Percentiles rank a stretch among this genome's conserved stretches.
These are phyloP conservation scores for Ectropis grisescens DNA, from an alignment of 1,140 invertebrate species.

Conservation along the genomic window DNA sequence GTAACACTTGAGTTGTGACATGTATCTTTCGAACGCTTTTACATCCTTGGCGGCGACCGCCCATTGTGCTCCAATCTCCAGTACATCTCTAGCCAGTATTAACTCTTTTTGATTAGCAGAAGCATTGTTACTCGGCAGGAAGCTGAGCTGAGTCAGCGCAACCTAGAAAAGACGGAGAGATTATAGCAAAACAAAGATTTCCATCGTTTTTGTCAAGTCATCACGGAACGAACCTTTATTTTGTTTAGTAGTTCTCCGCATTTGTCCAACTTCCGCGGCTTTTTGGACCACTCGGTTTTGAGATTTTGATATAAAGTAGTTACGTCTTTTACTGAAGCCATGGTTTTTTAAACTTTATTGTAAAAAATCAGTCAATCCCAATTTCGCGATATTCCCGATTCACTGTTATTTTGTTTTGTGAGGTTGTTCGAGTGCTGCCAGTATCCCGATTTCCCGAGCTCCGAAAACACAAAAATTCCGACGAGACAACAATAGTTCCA, in stretches of 20 bases:
- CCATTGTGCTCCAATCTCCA: constrained; percentile 97
- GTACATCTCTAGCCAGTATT: constrained; percentile 88
- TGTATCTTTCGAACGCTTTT: constrained; percentile 94
- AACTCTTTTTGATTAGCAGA: constrained; percentile 88
- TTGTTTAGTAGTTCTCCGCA: constrained; percentile 80
- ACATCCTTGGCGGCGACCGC: constrained; percentile 93
- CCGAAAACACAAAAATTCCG: too few species aligned
- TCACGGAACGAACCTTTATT: constrained; percentile 74
- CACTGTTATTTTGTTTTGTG: too few species aligned
- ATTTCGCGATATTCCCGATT: too few species aligned
- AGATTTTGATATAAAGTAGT: constrained; percentile 79
- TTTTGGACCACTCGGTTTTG: constrained; percentile 80
- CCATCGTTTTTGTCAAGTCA: constrained; percentile 26
- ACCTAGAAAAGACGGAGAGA: constrained; percentile 71
- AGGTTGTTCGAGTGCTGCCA: too few species aligned
- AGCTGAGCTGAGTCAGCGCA: constrained; percentile 86
- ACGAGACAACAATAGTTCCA: too few species aligned
- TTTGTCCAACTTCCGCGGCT: constrained; percentile 77
- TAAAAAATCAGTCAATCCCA: background rate
- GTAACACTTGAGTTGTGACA: constrained; percentile 97
- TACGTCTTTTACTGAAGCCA: constrained; percentile 77
- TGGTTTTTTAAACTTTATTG: too few species aligned
- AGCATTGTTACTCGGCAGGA: constrained; percentile 87
- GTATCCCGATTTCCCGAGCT: too few species aligned
- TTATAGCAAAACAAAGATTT: constrained; percentile 9